Evolutionary conservation across 2,797 vertebrate genomes (phyloP).

Genomic region (Philypnodon macrostomus): DNA sequence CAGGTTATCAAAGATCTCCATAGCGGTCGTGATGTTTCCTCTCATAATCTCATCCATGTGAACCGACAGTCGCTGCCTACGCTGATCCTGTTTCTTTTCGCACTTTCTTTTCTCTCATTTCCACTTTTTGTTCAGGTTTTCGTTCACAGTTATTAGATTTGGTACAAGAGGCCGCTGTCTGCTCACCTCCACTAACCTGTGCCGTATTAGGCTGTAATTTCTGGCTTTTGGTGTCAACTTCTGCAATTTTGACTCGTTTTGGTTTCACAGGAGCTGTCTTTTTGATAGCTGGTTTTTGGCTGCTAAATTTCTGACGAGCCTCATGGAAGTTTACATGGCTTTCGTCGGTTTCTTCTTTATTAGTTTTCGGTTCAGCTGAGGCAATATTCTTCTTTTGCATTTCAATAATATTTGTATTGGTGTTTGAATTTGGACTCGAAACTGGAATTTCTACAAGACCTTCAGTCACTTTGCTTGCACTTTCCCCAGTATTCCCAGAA

Average conservation of each 20-base stretch:
- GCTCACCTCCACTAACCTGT: no score
- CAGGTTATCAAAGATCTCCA: conserved; percentile 86
- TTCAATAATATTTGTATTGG: conserved; percentile 19
- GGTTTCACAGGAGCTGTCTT: conserved; percentile 64
- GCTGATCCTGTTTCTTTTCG: conserved; percentile 78
- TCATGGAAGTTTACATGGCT: conserved; percentile 56
- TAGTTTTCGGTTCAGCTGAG: conserved; percentile 30
- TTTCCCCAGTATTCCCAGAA: conserved; percentile 15
- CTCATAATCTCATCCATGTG: conserved; percentile 91
- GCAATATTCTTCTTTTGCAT: conserved; percentile 27
- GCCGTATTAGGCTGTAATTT: no score
- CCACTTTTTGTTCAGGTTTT: conserved; percentile 55
- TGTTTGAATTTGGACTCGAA: conserved; percentile 5
- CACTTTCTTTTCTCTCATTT: conserved; percentile 72
- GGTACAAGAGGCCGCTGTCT: no score
- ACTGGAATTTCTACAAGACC: conserved; percentile 37
- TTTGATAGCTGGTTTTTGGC: conserved; percentile 39
- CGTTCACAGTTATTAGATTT: neutral
- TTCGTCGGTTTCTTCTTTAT: conserved; percentile 43
- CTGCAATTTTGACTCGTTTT: conserved; percentile 72
- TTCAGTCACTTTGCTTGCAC: conserved; percentile 5
- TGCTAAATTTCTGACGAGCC: conserved; percentile 57
- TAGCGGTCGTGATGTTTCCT: conserved; percentile 80
- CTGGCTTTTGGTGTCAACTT: conserved; percentile 25
- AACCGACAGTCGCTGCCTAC: conserved; percentile 83